These are phyloP conservation scores for Holothuria scabra DNA, from an alignment of 53 echinoderm and acorn worm genomes.

Conservation along the genomic window DNA sequence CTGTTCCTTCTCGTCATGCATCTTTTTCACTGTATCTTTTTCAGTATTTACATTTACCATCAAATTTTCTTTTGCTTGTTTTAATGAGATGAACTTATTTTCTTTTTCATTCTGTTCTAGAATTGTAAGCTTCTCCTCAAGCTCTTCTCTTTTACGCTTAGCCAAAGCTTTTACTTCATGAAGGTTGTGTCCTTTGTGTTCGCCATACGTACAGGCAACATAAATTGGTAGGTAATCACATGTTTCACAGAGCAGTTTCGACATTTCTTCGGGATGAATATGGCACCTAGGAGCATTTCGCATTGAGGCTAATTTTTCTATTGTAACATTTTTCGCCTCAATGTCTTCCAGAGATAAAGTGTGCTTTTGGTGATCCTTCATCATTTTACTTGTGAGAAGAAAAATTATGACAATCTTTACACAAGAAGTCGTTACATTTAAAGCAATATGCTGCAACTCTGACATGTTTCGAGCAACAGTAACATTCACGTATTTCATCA, in stretches of 20 bases:
- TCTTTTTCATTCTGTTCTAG: no score
- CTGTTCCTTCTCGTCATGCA: no score
- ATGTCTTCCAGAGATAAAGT: neutral
- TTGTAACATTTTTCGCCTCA: neutral
- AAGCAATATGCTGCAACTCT: conserved; percentile 3
- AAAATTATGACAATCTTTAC: neutral
- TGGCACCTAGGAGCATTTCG: neutral
- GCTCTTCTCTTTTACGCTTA: no score
- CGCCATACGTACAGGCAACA: neutral
- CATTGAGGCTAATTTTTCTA: neutral
- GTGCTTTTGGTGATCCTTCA: neutral
- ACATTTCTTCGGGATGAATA: neutral
- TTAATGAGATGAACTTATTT: no score
- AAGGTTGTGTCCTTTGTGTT: conserved; percentile 45
- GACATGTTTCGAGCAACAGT: neutral
- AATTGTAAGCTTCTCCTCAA: no score
- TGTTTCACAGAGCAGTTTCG: neutral
- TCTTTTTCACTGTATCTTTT: no score
- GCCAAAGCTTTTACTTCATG: no score
- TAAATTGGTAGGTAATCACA: conserved; percentile 2
- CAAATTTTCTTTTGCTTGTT: no score
- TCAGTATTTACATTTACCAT: no score
- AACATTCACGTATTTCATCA: neutral
- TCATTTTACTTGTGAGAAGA: neutral
- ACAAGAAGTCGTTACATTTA: conserved; percentile 26